Percentiles rank a stretch among this genome's conserved stretches.
These are phyloP conservation scores for Sminthopsis crassicaudata DNA, from an alignment of 2,113 vertebrate genomes.

Conservation along the genomic window DNA sequence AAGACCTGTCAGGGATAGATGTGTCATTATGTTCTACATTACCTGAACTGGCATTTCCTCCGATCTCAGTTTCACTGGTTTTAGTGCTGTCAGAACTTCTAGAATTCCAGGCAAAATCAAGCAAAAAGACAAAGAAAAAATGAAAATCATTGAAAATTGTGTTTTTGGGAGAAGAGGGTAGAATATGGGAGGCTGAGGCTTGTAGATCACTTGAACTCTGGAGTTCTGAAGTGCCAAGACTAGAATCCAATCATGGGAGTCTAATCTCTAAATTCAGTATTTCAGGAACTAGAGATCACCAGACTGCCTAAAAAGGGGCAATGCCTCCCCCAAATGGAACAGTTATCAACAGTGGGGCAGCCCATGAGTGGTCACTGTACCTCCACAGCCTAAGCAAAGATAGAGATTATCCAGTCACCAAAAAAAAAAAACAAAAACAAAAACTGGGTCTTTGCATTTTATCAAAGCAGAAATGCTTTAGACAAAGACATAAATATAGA, in stretches of 20 bases:
- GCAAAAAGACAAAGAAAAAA: neutral
- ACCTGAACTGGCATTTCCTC: neutral
- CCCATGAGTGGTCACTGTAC: neutral
- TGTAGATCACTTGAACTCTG: neutral
- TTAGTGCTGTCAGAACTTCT: neutral
- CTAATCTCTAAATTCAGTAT: neutral
- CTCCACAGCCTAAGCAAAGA: neutral
- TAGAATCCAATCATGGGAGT: neutral
- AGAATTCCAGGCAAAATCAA: neutral
- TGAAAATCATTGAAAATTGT: neutral
- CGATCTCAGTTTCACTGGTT: neutral
- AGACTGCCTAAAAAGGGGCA: neutral
- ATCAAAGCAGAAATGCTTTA: neutral
- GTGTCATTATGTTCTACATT: neutral
- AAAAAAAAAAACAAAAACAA: slow-evolving; percentile 32
- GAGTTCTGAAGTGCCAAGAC: neutral
- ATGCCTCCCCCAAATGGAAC: neutral
- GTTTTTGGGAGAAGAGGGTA: neutral
- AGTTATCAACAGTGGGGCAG: neutral
- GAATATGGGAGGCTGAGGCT: neutral
- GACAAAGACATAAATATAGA: neutral
- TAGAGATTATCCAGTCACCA: neutral
- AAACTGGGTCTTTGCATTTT: neutral
- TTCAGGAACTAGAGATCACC: neutral
- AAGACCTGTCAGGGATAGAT: neutral